Evolutionary conservation across 2,888 invertebrate genomes (phyloP), one percentile per base, ranked within the genome.

Genomic region (Nomada flava): DNA sequence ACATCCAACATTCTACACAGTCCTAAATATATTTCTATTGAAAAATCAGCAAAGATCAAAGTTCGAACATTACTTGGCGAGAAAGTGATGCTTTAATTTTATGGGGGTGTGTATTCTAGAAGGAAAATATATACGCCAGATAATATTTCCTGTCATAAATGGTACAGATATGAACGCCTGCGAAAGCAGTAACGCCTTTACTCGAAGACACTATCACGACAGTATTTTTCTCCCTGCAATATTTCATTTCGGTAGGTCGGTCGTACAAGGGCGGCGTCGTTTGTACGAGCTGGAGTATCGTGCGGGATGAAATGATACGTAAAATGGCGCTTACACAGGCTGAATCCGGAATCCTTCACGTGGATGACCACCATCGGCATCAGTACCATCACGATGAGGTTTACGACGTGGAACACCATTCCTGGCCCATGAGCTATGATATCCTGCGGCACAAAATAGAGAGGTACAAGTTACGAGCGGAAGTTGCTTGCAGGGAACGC

Each of bases 291-390:
- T n/a, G 60, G 59, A 75, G 77, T 63, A 79, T 70, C 79, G 62
- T 65, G 73, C 62, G 36, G 80, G 64, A 69, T 70, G 83, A 89
- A 88, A 89, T 81, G 83, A 84, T 82, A 86, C 85, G 89, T 89
- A 88, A 89, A 88, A 89, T 86, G 86, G 81, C 72, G 94, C 94
- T 95, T 95, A 97, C 98, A 95, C 93, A 98, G 95, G 94, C 97
- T 97, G 93, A 98, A 97, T 83, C 96, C 96, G 82, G 95, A 94
- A 67, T 96, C 96, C 94, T 96, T 97, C 57, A 96, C 95, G 92
- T 97, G 96, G 87, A 98, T 96, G 29, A 97, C 96, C 74, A 97
- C 95, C 94, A 98, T 96, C 59, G 98, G 98, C 91, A 98, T 95
- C 79, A 96, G 94, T 53, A 98, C 95, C 90, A 98, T 95, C 83